phyloP scores from a whole-genome alignment of 2,797 vertebrate species.

The Galago senegalensis region DNA sequence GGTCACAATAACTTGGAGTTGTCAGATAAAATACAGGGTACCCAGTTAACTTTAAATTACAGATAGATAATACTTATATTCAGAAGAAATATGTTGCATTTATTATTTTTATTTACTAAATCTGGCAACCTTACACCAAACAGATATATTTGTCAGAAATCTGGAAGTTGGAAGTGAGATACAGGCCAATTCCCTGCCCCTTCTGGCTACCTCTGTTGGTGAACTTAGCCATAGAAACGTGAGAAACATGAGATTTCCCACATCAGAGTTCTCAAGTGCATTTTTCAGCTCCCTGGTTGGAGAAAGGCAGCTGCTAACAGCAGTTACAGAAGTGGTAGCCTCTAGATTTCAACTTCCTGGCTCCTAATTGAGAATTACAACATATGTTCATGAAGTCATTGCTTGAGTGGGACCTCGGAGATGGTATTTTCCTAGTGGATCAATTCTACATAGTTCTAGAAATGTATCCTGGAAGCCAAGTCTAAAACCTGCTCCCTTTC shows the following conservation, averaged over 20 bases:
- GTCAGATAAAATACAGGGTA: background rate
- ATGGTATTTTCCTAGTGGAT: conserved; percentile 10
- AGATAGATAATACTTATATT: background rate
- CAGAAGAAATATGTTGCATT: background rate
- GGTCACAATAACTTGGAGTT: background rate
- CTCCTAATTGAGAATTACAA: background rate
- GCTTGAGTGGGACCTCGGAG: background rate
- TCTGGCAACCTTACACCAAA: background rate
- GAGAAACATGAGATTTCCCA: background rate
- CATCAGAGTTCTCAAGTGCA: background rate
- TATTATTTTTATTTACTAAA: conserved; percentile 17
- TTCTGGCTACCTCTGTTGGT: background rate
- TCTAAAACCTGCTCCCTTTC: background rate
- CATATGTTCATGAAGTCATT: conserved; percentile 1
- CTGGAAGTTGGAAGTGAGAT: background rate
- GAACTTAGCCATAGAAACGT: background rate
- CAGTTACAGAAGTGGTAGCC: background rate
- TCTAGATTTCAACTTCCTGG: conserved; percentile 41
- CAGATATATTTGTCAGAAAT: background rate
- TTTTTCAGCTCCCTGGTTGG: background rate
- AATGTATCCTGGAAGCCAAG: background rate
- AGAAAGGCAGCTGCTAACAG: background rate
- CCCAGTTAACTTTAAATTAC: conserved; percentile 1
- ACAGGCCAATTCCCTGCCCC: background rate
- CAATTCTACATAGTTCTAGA: background rate